A percentile compares a stretch with the other conserved stretches of the same genome.
phyloP scores from a whole-genome alignment of 2,888 invertebrate genomes.

The Acrobeloides nanus region DNA sequence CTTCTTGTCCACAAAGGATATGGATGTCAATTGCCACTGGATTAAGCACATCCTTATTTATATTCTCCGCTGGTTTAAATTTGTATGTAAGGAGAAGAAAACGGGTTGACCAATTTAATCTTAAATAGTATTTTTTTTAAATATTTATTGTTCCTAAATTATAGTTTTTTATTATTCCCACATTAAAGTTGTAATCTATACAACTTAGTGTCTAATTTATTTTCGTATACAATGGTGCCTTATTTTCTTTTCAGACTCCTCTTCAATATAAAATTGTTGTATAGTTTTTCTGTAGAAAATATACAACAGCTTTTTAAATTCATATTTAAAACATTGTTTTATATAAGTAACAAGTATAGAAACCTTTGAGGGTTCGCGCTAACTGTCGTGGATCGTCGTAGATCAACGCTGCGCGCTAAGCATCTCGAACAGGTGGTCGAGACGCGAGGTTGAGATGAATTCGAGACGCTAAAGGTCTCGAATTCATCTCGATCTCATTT shows the following conservation, averaged over 20 bases:
- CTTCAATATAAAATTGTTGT: neutral
- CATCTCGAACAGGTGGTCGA: no score
- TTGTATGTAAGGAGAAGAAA: neutral
- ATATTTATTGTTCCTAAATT: neutral
- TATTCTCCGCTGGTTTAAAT: neutral
- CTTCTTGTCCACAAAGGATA: neutral
- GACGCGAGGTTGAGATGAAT: no score
- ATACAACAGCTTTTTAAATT: neutral
- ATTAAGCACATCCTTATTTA: neutral
- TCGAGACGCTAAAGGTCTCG: no score
- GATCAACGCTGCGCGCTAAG: no score
- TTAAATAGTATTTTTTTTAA: neutral
- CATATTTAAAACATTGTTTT: neutral
- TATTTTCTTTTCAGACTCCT: neutral
- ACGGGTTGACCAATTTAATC: neutral
- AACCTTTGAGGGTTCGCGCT: no score
- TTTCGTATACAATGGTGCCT: neutral
- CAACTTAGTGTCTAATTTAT: neutral
- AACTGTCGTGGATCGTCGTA: no score
- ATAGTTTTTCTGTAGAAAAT: neutral
- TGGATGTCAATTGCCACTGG: neutral
- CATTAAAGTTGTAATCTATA: neutral
- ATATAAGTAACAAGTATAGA: neutral
- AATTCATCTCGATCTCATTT: no score
- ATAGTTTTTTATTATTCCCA: slow-evolving; percentile 2